Percentiles rank a stretch among this genome's conserved stretches.
Evolutionary conservation across 1,140 invertebrate species (phyloP).

Genomic region (Tachypleus tridentatus): DNA sequence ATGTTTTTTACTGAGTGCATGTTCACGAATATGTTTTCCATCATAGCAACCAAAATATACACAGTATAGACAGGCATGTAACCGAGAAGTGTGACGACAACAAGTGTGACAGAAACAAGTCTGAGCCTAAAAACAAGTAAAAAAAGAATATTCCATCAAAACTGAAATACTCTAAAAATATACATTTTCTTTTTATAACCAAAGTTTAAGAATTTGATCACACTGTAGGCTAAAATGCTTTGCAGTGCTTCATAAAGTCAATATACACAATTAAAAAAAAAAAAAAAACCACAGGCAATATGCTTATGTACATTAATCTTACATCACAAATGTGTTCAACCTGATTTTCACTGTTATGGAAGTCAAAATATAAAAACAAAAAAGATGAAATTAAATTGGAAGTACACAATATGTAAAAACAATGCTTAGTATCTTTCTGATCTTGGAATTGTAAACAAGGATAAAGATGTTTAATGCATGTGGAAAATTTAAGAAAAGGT

Average conservation of each 20-base stretch:
- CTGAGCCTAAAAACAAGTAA: conserved; percentile 46
- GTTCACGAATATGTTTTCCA: conserved; percentile 67
- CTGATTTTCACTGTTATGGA: too few relatives aligned
- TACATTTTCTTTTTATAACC: neutral
- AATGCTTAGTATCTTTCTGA: too few relatives aligned
- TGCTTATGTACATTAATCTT: neutral
- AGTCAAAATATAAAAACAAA: too few relatives aligned
- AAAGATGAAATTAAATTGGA: too few relatives aligned
- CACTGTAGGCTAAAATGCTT: neutral
- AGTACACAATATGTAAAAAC: too few relatives aligned
- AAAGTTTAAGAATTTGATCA: conserved; percentile 8
- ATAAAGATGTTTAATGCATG: too few relatives aligned
- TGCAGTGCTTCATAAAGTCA: neutral
- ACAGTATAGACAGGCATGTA: conserved; percentile 82
- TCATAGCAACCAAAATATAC: conserved; percentile 80
- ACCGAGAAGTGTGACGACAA: conserved; percentile 51
- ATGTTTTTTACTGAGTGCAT: conserved; percentile 66
- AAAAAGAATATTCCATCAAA: conserved; percentile 11
- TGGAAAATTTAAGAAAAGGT: too few relatives aligned
- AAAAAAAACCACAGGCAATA: neutral
- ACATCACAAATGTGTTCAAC: too few relatives aligned
- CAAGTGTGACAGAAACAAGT: conserved; percentile 65
- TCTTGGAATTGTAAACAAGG: too few relatives aligned
- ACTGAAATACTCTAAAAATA: neutral
- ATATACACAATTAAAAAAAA: neutral